Evolutionary conservation across 2,113 vertebrate genomes (phyloP).

Genomic region (Cyanoramphus novaezelandiae): DNA sequence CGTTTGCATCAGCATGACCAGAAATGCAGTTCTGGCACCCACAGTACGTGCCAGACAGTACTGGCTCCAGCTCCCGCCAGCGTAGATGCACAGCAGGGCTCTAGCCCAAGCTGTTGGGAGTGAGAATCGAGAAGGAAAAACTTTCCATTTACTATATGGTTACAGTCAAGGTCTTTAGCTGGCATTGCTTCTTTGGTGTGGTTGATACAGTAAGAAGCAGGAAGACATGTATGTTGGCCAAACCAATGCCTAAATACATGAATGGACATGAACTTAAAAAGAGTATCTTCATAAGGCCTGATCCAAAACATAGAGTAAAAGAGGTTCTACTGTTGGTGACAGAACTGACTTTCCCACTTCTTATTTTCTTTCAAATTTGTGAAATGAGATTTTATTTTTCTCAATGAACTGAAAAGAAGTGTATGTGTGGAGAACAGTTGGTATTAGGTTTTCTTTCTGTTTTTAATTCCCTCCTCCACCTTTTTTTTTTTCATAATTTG

Average conservation of each 20-base stretch:
- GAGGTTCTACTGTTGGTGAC: background rate
- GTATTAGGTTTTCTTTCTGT: background rate
- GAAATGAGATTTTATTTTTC: background rate
- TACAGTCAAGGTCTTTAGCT: background rate
- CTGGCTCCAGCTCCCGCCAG: background rate
- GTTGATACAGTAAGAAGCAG: background rate
- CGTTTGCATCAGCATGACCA: background rate
- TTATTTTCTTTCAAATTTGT: background rate
- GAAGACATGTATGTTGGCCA: background rate
- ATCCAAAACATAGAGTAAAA: background rate
- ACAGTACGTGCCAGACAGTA: background rate
- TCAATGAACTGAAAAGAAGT: background rate
- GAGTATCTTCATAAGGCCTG: background rate
- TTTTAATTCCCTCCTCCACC: rapidly evolving
- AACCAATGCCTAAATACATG: background rate
- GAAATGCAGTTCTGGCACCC: background rate
- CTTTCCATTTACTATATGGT: background rate
- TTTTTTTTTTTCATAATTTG: background rate
- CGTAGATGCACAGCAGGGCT: background rate
- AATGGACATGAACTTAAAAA: background rate
- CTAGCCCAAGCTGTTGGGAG: background rate
- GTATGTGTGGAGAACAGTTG: background rate
- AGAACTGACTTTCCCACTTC: background rate
- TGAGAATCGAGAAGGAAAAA: background rate
- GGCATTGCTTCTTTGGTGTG: background rate